Base-by-base conservation (phyloP, 1,140 invertebrate species). In the Triops cancriformis region DNA sequence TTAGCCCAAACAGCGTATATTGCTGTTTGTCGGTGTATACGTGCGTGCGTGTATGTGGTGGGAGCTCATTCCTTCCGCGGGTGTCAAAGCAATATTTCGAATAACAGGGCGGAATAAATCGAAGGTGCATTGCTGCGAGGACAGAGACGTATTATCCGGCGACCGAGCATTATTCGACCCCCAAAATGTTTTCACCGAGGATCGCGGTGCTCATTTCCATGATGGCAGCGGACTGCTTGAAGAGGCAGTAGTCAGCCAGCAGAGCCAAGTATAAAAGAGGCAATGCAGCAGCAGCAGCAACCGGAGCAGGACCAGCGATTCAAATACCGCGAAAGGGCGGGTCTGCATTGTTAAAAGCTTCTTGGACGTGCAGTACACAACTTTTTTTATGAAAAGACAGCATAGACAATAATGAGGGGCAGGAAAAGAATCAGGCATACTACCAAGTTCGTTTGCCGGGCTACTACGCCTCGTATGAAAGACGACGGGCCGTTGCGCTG, bases 341-440 rank as follows among this genome's bases (percentile, higher is more conserved):
- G 51, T 64, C 51, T 64, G 51, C 23, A 64, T 64, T 64, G 51
- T 64, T 64, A 64, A 64, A 64, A 64, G 51, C 51, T 23, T 37
- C 31, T 64, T 23, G 51, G 51, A 64, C 51, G 51, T 64, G 51
- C 51, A 64, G 9, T 64, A 64, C 51, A 64, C n/a, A 14, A 37
- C 7, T 37, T 37, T 64, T 64, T 64, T 64, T 64, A 23, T 64
- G 51, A 23, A 64, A 64, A 64, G 51, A 3, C 51, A 64, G 51
- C 23, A 64, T 23, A 64, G 51, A 64, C 51, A 64, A 64, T 64
- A 64, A 64, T 64, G 51, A 64, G 51, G 51, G 23, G 51, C 51
- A 18, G 51, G 23, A 64, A 64, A 64, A 64, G 51, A 64, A 64
- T 64, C 51, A n/a, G 51, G 51, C 51, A 64, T 23, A 9, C 51